Evolutionary conservation across 2,888 invertebrate genomes (phyloP), one percentile per base, ranked within the genome.

Genomic region (Stenodema calcarata): DNA sequence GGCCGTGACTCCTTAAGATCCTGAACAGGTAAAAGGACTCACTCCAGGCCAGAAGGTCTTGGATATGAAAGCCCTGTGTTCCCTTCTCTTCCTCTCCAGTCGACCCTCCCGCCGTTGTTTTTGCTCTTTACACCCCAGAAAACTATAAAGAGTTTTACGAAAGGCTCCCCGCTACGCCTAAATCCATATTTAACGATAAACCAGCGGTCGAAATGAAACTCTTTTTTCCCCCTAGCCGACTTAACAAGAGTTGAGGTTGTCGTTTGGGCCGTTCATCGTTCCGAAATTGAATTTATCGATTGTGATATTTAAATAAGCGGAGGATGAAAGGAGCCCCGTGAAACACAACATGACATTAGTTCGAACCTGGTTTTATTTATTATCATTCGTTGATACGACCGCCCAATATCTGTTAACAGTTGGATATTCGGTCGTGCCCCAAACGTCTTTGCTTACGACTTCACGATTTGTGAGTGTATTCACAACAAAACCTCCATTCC

Each of bases 101-200:
- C 35, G 4, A 35, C 35, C 35, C 7, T 4, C 23, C 62, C 50
- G 12, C 27, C 12, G 44, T 78, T 78, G 78, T 78, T 78, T 78
- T 78, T 78, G 41, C 44, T 47, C 44, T 78, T 78, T 78, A 78
- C 78, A 78, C 78, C 44, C 78, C 78, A 78, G 23, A 78, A 78
- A 78, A 42, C 44, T 78, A 78, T 78, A 42, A 42, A 78, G 78
- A 78, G 44, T 78, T 78, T 62, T 62, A 62, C 9, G 62, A 12
- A 78, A 44, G 78, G 27, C 78, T n/a, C 78, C 78, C 78, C 78
- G 78, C 78, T 41, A 78, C 78, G 41, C 41, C 44, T 44, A 44
- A 78, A 78, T 78, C 78, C 78, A 78, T 78, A 78, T 78, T 78
- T 78, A 78, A 78, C 78, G 44, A 78, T 23, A 23, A 35, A 62